These are phyloP conservation scores for Aculops lycopersici DNA, from an alignment of 1,140 invertebrate genomes.

Conservation along the genomic window DNA sequence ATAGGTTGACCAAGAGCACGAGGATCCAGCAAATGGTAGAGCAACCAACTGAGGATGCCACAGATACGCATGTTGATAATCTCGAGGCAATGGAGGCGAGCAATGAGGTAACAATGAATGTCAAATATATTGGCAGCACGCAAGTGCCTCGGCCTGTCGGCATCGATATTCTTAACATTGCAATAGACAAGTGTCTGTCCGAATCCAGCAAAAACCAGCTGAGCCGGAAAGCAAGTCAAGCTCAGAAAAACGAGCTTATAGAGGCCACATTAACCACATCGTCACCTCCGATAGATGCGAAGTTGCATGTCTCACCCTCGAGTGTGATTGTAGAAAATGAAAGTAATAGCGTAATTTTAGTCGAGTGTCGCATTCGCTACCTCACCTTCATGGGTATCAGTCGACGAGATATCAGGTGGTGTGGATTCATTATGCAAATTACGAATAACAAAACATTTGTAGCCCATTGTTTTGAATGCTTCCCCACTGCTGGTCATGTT, in stretches of 20 bases:
- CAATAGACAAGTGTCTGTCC: constrained; percentile 35
- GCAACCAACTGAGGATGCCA: not conserved
- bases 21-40: not conserved
- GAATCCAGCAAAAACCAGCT: not conserved
- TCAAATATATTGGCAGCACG: constrained; percentile 49
- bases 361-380: constrained; percentile 73
- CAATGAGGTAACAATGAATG: constrained; percentile 47
- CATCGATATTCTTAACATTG: constrained; percentile 67
- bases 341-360: constrained; percentile 37
- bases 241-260: not conserved
- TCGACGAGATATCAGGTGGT: constrained; percentile 50
- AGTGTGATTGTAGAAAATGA: constrained; percentile 13
- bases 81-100: too few relatives aligned
- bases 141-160: constrained; percentile 50
- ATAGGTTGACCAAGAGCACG: too few relatives aligned
- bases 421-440: constrained; percentile 76
- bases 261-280: too few relatives aligned
- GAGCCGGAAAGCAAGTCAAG: not conserved
- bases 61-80: too few relatives aligned
- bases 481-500: constrained; percentile 63
- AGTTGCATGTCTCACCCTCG: constrained; percentile 8
- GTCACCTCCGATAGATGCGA: too few relatives aligned
- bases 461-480: constrained; percentile 71
- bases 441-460: constrained; percentile 58
- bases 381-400: constrained; percentile 84